Evolutionary conservation across 2,888 invertebrate species (phyloP).

Genomic region (Scaptomyza tumidula): DNA sequence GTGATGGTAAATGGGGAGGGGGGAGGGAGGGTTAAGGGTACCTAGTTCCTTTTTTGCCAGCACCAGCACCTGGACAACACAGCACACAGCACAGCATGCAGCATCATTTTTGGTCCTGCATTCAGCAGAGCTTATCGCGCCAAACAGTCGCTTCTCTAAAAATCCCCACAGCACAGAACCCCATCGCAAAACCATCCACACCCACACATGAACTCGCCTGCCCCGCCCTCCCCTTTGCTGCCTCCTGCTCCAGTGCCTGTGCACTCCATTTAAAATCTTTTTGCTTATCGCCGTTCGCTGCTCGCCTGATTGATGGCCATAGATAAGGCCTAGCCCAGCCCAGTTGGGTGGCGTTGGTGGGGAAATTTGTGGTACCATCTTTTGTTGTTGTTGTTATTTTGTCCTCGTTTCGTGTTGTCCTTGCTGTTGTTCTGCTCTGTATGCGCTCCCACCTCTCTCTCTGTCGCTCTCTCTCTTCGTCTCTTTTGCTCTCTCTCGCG

Average conservation of each 20-base stretch:
- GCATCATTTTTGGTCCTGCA: conserved; percentile 52
- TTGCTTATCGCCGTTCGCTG: conserved; percentile 84
- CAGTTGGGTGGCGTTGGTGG: conserved; percentile 24
- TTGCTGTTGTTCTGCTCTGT: conserved; percentile 32
- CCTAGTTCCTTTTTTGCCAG: conserved; percentile 2
- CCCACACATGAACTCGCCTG: conserved; percentile 20
- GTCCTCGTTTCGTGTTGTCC: conserved; percentile 60
- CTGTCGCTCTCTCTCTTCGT: not conserved
- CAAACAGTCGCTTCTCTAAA: conserved; percentile 58
- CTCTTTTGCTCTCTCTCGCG: conserved; percentile 6
- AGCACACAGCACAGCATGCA: conserved; percentile 18
- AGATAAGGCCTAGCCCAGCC: conserved; percentile 82
- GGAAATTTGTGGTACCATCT: conserved; percentile 27
- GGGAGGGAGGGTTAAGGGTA: not conserved
- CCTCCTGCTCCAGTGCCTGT: conserved; percentile 38
- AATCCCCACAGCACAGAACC: conserved; percentile 17
- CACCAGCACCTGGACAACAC: conserved; percentile 48
- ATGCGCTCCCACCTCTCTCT: conserved; percentile 14
- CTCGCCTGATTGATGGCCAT: conserved; percentile 85
- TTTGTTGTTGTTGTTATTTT: conserved; percentile 46
- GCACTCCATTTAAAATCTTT: conserved; percentile 84
- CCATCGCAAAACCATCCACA: conserved; percentile 10
- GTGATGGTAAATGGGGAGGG: not conserved
- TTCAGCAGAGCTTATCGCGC: conserved; percentile 67
- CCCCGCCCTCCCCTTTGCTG: not conserved